Conservation (phyloP, 2,888 invertebrate species). For the Polietes domitor region DNA sequence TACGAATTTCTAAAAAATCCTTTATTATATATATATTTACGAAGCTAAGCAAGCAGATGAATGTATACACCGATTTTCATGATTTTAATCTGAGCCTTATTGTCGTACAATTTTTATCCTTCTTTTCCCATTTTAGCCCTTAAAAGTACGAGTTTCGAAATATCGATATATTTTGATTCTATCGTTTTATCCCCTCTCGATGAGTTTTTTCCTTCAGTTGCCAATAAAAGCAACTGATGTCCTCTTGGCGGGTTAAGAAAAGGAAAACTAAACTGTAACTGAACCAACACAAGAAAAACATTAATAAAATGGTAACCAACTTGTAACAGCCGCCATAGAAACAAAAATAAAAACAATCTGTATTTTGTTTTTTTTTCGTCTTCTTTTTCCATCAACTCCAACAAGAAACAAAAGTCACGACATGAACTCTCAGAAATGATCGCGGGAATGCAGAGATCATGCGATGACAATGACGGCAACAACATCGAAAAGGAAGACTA, state of each 20-base stretch:
- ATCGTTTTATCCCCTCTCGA: too few species aligned
- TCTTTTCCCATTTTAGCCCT: too few species aligned
- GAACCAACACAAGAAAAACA: slow-evolving; percentile 50
- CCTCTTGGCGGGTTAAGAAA: background rate
- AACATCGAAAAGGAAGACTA: background rate
- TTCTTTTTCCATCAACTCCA: slow-evolving; percentile 8
- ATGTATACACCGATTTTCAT: too few species aligned
- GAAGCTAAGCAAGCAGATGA: too few species aligned
- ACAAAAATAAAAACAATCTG: slow-evolving; percentile 53
- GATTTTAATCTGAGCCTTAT: too few species aligned
- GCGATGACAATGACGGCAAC: slow-evolving; percentile 64
- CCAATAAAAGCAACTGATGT: too few species aligned
- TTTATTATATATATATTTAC: too few species aligned
- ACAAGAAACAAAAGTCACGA: slow-evolving; percentile 61
- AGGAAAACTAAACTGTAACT: slow-evolving; percentile 61
- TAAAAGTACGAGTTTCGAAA: too few species aligned
- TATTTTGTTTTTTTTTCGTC: slow-evolving; percentile 28
- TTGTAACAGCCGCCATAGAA: slow-evolving; percentile 2
- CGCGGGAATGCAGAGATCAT: slow-evolving; percentile 67
- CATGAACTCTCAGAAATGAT: slow-evolving; percentile 66
- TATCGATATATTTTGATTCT: too few species aligned
- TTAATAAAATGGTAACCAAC: slow-evolving; percentile 51
- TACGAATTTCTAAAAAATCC: too few species aligned
- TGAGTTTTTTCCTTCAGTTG: too few species aligned
- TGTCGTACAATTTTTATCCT: too few species aligned